Evolutionary conservation across 2,113 vertebrate genomes (phyloP).

Genomic region (Charina bottae): DNA sequence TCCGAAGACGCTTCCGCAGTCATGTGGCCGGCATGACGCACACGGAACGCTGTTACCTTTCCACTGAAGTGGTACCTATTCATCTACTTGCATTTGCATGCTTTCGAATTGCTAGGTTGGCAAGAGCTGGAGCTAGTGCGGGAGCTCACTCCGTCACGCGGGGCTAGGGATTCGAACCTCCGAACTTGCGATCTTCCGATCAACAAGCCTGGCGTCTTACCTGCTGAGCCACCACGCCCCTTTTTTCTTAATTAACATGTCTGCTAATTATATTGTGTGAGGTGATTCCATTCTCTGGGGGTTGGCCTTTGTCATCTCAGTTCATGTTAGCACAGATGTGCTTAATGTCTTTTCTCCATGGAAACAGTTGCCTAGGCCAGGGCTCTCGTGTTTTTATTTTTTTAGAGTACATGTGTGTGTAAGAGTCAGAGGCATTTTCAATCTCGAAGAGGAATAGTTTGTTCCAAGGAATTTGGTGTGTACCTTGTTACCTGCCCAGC

Average conservation of each 20-base stretch:
- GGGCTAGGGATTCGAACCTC: no score
- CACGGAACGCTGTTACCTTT: no score
- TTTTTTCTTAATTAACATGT: constrained; percentile 19
- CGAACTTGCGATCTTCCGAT: no score
- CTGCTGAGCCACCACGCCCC: no score
- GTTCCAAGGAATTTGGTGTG: not conserved
- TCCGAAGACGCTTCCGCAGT: no score
- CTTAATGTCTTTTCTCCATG: constrained; percentile 19
- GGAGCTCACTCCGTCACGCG: no score
- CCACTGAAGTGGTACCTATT: no score
- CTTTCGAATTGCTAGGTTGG: no score
- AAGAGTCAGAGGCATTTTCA: not conserved
- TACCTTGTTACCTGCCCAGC: not conserved
- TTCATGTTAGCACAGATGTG: not conserved
- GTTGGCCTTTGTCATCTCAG: not conserved
- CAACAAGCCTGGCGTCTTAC: no score
- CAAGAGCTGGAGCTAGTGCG: no score
- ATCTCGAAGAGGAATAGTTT: not conserved
- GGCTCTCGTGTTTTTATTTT: not conserved
- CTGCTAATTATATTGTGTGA: constrained; percentile 9
- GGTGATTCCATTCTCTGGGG: constrained; percentile 27
- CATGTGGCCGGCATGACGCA: no score
- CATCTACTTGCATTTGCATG: no score
- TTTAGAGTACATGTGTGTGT: not conserved
- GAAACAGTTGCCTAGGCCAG: not conserved